phyloP scores from a whole-genome alignment of 2,797 vertebrate species.

The Periparus ater region DNA sequence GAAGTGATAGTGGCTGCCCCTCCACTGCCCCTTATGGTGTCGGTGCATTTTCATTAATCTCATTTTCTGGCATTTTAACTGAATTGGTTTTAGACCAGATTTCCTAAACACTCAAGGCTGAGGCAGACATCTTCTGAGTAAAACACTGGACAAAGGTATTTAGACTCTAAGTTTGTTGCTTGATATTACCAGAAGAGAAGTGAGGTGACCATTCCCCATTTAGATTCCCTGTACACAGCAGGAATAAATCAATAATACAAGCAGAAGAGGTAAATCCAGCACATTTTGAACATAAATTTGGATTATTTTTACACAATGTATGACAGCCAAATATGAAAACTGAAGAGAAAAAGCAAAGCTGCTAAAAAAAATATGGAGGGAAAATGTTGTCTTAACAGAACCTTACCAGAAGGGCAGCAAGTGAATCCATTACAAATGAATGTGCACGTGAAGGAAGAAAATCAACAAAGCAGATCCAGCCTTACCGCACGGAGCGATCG shows the following conservation, averaged over 20 bases:
- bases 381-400: not conserved
- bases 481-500: conserved; percentile 91
- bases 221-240: not conserved
- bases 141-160: not conserved
- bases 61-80: not conserved
- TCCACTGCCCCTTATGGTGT: not conserved
- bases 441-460: accelerated
- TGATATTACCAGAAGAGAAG: not conserved
- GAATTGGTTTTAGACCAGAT: not conserved
- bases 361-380: accelerated
- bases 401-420: not conserved
- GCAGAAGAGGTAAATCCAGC: not conserved
- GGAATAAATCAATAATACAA: not conserved
- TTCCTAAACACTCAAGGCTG: not conserved
- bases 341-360: not conserved
- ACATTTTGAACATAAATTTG: not conserved
- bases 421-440: not conserved
- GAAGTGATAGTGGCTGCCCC: not conserved
- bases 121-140: not conserved
- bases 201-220: not conserved
- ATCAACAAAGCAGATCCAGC: not conserved
- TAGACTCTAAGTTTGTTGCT: not conserved
- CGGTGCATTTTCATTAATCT: not conserved
- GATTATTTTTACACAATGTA: not conserved
- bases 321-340: not conserved